These are phyloP conservation scores for Trissolcus brochymenae DNA, from an alignment of 2,888 invertebrate genomes.

Conservation along the genomic window DNA sequence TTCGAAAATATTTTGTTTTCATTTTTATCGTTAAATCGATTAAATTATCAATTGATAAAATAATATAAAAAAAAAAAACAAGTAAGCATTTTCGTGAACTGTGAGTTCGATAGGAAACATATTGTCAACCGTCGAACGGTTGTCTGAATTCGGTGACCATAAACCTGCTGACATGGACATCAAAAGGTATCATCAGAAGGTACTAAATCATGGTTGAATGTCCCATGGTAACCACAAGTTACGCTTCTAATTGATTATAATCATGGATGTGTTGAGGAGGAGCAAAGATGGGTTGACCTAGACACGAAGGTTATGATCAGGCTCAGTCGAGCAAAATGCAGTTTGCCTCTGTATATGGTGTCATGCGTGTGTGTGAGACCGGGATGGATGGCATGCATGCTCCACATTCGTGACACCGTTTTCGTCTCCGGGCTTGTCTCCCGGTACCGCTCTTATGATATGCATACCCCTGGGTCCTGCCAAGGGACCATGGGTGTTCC, in stretches of 20 bases:
- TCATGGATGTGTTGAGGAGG: constrained; percentile 25
- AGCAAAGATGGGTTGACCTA: constrained; percentile 47
- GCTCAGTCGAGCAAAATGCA: constrained; percentile 50
- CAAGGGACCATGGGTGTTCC: constrained; percentile 23
- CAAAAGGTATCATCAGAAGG: constrained; percentile 12
- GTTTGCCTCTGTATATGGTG: constrained; percentile 51
- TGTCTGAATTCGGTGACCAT: constrained; percentile 13
- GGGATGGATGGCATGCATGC: constrained; percentile 68
- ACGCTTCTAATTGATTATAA: constrained; percentile 43
- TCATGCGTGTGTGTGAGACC: constrained; percentile 45
- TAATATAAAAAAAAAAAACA: too few species aligned
- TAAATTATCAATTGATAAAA: too few species aligned
- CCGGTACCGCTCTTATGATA: constrained; percentile 51
- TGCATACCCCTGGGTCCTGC: constrained; percentile 47
- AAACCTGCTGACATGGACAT: constrained; percentile 14
- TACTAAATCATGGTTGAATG: constrained; percentile 4
- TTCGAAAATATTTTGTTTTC: too few species aligned
- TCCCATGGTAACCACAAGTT: too few species aligned
- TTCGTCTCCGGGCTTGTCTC: constrained; percentile 65
- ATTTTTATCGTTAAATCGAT: too few species aligned
- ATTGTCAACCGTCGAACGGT: too few species aligned
- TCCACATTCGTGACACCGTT: constrained; percentile 76
- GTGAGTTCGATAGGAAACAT: too few species aligned
- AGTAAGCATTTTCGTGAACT: too few species aligned
- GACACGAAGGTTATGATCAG: constrained; percentile 58